A percentile compares a stretch with the other conserved stretches of the same genome.
These are phyloP conservation scores for Plumapathes pennacea DNA, from an alignment of 92 coral and sea anemone species.

Conservation along the genomic window DNA sequence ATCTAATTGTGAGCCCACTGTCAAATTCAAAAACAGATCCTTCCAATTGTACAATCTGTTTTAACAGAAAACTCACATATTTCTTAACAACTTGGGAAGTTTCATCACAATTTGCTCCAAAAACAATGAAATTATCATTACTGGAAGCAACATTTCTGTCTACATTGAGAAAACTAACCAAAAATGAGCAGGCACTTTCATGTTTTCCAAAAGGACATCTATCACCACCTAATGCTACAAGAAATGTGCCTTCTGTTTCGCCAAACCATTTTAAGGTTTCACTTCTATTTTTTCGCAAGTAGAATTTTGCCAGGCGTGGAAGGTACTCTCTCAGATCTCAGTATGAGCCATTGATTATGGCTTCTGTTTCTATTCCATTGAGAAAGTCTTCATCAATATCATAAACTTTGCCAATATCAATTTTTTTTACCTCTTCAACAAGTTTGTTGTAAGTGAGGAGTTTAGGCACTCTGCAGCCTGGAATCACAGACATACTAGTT, in stretches of 20 bases:
- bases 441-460: conserved; percentile 43
- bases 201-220: conserved; percentile 70
- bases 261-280: conserved; percentile 58
- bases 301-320: conserved; percentile 59
- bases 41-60: conserved; percentile 32
- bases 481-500: conserved; percentile 18
- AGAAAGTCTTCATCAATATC: conserved; percentile 33
- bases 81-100: conserved; percentile 14
- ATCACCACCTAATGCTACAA: conserved; percentile 57
- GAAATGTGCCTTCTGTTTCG: conserved; percentile 59
- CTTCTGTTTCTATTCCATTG: conserved; percentile 30
- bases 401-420: conserved; percentile 51
- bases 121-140: conserved; percentile 38
- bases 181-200: conserved; percentile 58
- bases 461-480: conserved; percentile 52
- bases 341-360: conserved; percentile 25
- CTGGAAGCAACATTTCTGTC: conserved; percentile 46
- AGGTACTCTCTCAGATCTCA: conserved; percentile 40
- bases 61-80: conserved; percentile 10
- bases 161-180: conserved; percentile 55
- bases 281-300: conserved; percentile 28
- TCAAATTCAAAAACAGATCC: conserved; percentile 38
- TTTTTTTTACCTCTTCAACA: conserved; percentile 28
- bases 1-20: conserved; percentile 37
- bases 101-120: conserved; percentile 45